Conservation (phyloP, 2,113 vertebrate genomes). For the Dipodomys ordii region DNA sequence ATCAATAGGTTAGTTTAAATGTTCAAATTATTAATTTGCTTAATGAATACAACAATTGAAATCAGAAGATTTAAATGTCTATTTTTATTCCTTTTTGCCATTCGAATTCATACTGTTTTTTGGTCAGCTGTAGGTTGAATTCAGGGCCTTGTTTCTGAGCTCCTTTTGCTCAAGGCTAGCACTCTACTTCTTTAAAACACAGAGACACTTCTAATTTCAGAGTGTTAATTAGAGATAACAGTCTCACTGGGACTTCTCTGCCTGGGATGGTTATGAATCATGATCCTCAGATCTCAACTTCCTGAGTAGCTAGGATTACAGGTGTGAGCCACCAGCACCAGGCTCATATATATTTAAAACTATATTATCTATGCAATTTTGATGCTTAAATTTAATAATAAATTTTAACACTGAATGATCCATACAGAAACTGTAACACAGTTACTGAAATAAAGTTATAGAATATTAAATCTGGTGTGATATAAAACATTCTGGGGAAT, state of each 20-base stretch:
- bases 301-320: too few species aligned
- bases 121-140: too few species aligned
- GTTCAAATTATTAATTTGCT: not conserved
- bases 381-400: not conserved
- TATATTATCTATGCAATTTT: not conserved
- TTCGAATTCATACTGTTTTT: not conserved
- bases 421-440: not conserved
- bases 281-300: too few species aligned
- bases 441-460: not conserved
- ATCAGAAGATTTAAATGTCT: not conserved
- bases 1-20: not conserved
- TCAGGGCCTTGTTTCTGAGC: not conserved
- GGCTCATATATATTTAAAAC: slow-evolving; percentile 4
- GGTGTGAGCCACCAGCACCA: too few species aligned
- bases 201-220: too few species aligned
- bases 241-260: too few species aligned
- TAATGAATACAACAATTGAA: slow-evolving; percentile 11
- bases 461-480: not conserved
- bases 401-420: not conserved
- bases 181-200: too few species aligned
- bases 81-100: not conserved
- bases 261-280: too few species aligned
- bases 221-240: too few species aligned
- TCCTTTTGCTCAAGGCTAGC: too few species aligned
- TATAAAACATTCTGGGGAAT: not conserved